Percentiles rank a stretch among this genome's conserved stretches.
These are phyloP conservation scores for Peromyscus eremicus DNA, from an alignment of 2,797 vertebrate species.

Conservation along the genomic window DNA sequence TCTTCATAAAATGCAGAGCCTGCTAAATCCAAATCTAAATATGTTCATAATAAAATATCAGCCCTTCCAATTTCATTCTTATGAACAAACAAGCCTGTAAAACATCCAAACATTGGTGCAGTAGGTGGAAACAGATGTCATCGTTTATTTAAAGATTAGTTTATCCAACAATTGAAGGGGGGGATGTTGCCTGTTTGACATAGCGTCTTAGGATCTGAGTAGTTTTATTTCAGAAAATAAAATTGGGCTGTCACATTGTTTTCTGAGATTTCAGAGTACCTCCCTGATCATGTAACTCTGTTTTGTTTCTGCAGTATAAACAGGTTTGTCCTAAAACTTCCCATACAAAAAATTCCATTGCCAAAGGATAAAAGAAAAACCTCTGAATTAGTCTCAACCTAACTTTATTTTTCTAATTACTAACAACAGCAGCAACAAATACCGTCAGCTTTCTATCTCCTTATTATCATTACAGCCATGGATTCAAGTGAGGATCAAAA, in stretches of 20 bases:
- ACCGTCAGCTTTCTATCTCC: background rate
- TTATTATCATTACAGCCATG: background rate
- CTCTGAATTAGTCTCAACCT: background rate
- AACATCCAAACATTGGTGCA: constrained; percentile 52
- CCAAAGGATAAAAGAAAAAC: background rate
- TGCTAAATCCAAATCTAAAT: background rate
- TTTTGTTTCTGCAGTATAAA: background rate
- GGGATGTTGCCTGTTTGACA: constrained; percentile 51
- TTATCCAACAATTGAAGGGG: constrained; percentile 69
- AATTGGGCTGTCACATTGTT: constrained; percentile 7
- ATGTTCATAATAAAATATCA: constrained; percentile 33
- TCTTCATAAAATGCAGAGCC: background rate
- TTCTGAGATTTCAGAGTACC: constrained; percentile 18
- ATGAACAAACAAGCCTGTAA: constrained; percentile 65
- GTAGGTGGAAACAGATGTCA: constrained; percentile 76
- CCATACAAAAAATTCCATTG: background rate
- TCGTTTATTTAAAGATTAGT: constrained; percentile 76
- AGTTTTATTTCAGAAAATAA: constrained; percentile 45
- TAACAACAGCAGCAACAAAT: background rate
- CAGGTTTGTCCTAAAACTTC: background rate
- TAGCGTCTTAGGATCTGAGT: constrained; percentile 29
- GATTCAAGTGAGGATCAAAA: background rate
- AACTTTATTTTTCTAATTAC: constrained; percentile 41
- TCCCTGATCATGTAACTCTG: background rate
- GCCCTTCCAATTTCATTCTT: constrained; percentile 50